phyloP scores from a whole-genome alignment of 2,888 invertebrate genomes.

The Heliconius ismenius region DNA sequence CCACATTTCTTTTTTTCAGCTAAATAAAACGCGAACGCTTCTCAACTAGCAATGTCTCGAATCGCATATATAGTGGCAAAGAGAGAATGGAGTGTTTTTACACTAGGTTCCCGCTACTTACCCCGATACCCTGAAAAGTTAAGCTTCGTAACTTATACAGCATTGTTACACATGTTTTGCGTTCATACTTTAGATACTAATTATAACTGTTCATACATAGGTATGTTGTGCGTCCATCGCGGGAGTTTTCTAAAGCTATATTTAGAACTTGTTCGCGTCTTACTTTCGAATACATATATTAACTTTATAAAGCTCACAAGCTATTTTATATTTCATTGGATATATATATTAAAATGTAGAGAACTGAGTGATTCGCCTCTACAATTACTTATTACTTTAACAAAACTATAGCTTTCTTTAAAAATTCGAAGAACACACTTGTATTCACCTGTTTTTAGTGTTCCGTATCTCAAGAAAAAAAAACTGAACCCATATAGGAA shows the following conservation, averaged over 20 bases:
- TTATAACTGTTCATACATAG: neutral
- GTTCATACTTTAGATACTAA: neutral
- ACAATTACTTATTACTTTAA: too few species aligned
- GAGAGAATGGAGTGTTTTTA: neutral
- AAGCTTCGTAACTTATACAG: too few species aligned
- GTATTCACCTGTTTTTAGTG: too few species aligned
- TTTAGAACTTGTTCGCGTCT: conserved; percentile 10
- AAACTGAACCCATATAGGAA: neutral
- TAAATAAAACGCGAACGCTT: too few species aligned
- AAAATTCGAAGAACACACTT: too few species aligned
- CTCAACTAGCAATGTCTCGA: neutral
- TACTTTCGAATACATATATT: conserved; percentile 27
- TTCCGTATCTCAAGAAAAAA: too few species aligned
- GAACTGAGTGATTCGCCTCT: too few species aligned
- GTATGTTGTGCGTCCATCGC: neutral
- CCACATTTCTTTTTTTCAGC: neutral
- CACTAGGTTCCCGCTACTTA: neutral
- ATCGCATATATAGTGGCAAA: neutral
- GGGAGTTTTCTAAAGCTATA: conserved; percentile 22
- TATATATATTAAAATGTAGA: neutral
- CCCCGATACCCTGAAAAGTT: neutral
- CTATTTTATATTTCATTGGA: neutral
- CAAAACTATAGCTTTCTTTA: too few species aligned
- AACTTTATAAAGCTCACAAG: neutral
- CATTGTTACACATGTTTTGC: neutral